Evolutionary conservation across 1,140 invertebrate genomes (phyloP).

Genomic region (Zelostemma sp.): DNA sequence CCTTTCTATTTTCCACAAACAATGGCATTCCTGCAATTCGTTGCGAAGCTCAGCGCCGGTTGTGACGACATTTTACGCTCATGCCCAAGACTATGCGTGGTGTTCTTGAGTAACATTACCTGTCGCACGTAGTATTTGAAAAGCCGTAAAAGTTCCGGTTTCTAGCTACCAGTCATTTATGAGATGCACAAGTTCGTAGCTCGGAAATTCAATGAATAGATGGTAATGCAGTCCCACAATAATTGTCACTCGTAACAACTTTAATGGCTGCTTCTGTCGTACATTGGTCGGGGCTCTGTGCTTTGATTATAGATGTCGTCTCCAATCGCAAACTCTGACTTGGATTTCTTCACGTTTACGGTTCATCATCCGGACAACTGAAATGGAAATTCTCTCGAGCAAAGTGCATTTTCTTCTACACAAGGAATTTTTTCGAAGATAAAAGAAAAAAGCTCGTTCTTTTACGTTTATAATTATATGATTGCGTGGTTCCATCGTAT

Average conservation of each 20-base stretch:
- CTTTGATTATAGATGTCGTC: not conserved
- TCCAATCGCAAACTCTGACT: not conserved
- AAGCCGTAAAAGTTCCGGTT: slow-evolving; percentile 52
- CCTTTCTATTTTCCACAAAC: slow-evolving; percentile 1
- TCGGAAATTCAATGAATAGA: slow-evolving; percentile 58
- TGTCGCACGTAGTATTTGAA: slow-evolving; percentile 38
- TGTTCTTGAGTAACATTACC: slow-evolving; percentile 24
- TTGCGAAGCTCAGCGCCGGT: slow-evolving; percentile 14
- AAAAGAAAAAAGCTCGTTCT: too few species aligned
- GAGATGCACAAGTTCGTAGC: slow-evolving; percentile 52
- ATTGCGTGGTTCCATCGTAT: too few species aligned
- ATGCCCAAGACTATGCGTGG: slow-evolving; percentile 15
- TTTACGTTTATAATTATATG: too few species aligned
- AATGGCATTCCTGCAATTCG: slow-evolving; percentile 6
- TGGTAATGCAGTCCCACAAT: slow-evolving; percentile 60
- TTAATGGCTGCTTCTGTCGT: slow-evolving; percentile 59
- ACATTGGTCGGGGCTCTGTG: not conserved
- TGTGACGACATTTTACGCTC: slow-evolving; percentile 22
- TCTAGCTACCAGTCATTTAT: slow-evolving; percentile 56
- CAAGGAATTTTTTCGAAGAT: too few species aligned
- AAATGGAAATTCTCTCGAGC: too few species aligned
- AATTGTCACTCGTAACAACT: slow-evolving; percentile 63
- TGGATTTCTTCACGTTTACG: not conserved
- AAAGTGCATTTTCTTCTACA: too few species aligned
- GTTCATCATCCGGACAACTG: not conserved